These are phyloP conservation scores for Bovichtus variegatus DNA, from an alignment of 2,797 vertebrate species.

Conservation along the genomic window DNA sequence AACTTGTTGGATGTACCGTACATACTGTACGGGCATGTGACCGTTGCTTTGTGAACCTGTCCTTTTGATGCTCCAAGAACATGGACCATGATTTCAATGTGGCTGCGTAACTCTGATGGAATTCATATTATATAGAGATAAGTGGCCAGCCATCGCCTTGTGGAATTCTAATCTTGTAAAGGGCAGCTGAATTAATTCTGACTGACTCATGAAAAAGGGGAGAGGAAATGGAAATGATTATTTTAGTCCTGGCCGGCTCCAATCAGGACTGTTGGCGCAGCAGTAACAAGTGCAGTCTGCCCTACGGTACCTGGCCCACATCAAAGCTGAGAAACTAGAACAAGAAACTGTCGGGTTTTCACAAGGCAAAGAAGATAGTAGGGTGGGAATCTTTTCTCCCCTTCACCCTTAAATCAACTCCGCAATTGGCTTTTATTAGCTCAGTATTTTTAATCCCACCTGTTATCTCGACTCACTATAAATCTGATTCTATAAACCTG, in stretches of 20 bases:
- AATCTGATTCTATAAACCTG: constrained; percentile 31
- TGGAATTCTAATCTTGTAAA: constrained; percentile 72
- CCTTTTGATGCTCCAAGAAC: constrained; percentile 43
- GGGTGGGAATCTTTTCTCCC: constrained; percentile 30
- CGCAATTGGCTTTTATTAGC: constrained; percentile 42
- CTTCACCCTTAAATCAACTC: constrained; percentile 49
- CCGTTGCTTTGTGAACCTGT: constrained; percentile 1
- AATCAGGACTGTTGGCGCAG: constrained; percentile 49
- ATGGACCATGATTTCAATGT: constrained; percentile 28
- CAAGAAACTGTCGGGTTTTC: constrained; percentile 35
- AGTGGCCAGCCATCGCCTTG: constrained; percentile 44
- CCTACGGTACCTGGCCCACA: constrained; percentile 42
- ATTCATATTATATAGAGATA: constrained; percentile 65
- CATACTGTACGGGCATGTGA: background rate
- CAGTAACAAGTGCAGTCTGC: constrained; percentile 49
- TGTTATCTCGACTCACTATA: constrained; percentile 33
- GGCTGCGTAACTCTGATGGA: constrained; percentile 48
- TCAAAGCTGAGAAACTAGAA: constrained; percentile 47
- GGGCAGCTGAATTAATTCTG: constrained; percentile 76
- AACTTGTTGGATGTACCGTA: too few relatives aligned
- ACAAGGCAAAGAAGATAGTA: constrained; percentile 8
- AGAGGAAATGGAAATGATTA: constrained; percentile 66
- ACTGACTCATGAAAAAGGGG: constrained; percentile 68
- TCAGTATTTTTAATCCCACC: constrained; percentile 41
- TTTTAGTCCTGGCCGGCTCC: constrained; percentile 49